phyloP scores from a whole-genome alignment of 1,140 invertebrate genomes.

The Calephelis nemesis region DNA sequence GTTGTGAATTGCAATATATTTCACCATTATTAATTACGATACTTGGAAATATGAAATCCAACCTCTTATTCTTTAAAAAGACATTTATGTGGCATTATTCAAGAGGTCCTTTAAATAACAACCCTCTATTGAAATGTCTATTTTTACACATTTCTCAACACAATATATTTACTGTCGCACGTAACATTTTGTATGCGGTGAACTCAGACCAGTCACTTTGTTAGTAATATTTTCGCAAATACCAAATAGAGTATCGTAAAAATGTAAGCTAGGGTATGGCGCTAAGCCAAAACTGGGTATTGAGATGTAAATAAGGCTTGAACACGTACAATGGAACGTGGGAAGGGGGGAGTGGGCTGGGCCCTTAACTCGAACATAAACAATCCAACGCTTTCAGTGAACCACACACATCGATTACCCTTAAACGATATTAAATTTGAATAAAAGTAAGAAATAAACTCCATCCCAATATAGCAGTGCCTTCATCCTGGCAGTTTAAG shows the following conservation, averaged over 20 bases:
- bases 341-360: constrained; percentile 49
- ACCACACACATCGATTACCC: constrained; percentile 1
- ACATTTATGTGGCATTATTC: too few species aligned
- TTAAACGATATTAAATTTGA: background rate
- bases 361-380: constrained; percentile 50
- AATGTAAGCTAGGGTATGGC: constrained; percentile 39
- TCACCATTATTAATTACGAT: too few species aligned
- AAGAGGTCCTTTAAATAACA: too few species aligned
- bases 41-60: too few species aligned
- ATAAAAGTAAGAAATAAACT: constrained; percentile 4
- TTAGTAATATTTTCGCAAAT: constrained; percentile 10
- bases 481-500: background rate
- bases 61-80: too few species aligned
- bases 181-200: background rate
- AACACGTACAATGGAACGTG: constrained; percentile 62
- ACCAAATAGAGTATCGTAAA: constrained; percentile 17
- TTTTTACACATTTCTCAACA: background rate
- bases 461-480: background rate
- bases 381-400: constrained; percentile 40
- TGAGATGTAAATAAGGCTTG: constrained; percentile 71
- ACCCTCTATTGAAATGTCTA: background rate
- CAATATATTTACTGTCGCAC: background rate
- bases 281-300: constrained; percentile 56
- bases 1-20: too few species aligned
- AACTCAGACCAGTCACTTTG: constrained; percentile 4